Evolutionary conservation across 2,888 invertebrate species (phyloP).

Genomic region (Acanthosepion lycidas): DNA sequence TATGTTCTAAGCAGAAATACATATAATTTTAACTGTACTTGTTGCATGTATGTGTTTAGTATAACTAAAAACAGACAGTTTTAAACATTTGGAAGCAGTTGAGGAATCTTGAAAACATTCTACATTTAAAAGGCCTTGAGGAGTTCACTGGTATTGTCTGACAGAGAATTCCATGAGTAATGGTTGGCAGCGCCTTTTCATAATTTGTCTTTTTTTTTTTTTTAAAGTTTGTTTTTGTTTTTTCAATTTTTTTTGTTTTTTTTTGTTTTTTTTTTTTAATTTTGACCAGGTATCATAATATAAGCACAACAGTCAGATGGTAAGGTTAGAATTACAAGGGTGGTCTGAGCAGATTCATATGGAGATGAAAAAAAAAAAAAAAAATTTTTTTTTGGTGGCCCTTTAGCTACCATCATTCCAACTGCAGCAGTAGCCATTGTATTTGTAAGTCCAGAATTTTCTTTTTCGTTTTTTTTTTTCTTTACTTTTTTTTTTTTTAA

Average conservation of each 20-base stretch:
- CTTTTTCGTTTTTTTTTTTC: not conserved
- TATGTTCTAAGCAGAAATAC: not conserved
- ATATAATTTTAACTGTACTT: not conserved
- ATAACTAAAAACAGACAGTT: not conserved
- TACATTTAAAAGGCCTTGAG: not conserved
- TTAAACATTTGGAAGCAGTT: not conserved
- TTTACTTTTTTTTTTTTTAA: too few species aligned
- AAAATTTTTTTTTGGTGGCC: not conserved
- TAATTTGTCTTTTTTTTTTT: not conserved
- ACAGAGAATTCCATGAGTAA: slow-evolving; percentile 9
- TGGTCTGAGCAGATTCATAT: not conserved
- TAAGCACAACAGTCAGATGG: slow-evolving; percentile 8
- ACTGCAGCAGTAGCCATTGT: not conserved
- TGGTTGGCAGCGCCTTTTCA: slow-evolving; percentile 2
- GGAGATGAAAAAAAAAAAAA: not conserved
- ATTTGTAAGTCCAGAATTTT: not conserved
- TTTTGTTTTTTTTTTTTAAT: not conserved
- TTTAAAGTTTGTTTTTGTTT: not conserved
- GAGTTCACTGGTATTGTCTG: slow-evolving; percentile 33
- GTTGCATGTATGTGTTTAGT: slow-evolving; percentile 23
- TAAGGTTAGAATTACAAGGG: not conserved
- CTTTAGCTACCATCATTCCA: not conserved
- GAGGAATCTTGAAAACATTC: slow-evolving; percentile 20
- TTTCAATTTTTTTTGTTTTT: not conserved
- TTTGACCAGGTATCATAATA: not conserved